A percentile compares a stretch with the other conserved stretches of the same genome.
Evolutionary conservation across 1,140 invertebrate species (phyloP).

Genomic region (Lepeophtheirus salmonis): DNA sequence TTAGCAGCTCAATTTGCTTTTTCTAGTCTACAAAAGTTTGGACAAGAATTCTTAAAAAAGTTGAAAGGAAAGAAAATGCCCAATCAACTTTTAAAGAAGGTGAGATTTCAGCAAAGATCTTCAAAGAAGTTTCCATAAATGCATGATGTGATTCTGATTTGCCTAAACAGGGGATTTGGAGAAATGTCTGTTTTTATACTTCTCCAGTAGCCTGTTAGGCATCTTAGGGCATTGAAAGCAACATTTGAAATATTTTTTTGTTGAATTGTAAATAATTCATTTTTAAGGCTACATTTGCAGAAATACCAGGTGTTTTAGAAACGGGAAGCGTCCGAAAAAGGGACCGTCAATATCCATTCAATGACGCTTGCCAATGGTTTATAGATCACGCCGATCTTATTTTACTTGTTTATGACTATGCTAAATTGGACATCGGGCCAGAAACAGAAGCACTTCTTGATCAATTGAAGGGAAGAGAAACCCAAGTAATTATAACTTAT

Average conservation of each 20-base stretch:
- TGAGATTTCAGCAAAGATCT: conserved; percentile 26
- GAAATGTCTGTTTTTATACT: conserved; percentile 23
- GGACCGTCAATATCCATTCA: conserved; percentile 78
- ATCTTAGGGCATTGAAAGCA: no score
- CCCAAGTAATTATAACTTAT: conserved; percentile 39
- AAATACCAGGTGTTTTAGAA: conserved; percentile 86
- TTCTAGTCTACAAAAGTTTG: conserved; percentile 79
- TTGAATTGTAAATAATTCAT: no score
- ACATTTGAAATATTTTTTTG: neutral
- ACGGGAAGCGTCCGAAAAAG: conserved; percentile 53
- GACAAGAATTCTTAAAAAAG: conserved; percentile 71
- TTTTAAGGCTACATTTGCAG: conserved; percentile 72
- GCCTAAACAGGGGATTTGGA: conserved; percentile 23
- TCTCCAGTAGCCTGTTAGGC: conserved; percentile 31
- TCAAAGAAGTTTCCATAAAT: neutral
- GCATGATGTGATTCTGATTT: neutral
- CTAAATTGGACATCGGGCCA: conserved; percentile 78
- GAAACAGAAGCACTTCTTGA: conserved; percentile 82
- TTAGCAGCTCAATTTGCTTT: conserved; percentile 80
- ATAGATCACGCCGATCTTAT: conserved; percentile 86
- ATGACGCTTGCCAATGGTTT: conserved; percentile 89
- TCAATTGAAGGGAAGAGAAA: conserved; percentile 75
- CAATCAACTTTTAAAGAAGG: conserved; percentile 69
- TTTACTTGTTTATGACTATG: conserved; percentile 82
- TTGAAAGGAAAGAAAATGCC: conserved; percentile 59